Base-by-base conservation (phyloP, 1,140 invertebrate species). In the Drosophila neocordata region DNA sequence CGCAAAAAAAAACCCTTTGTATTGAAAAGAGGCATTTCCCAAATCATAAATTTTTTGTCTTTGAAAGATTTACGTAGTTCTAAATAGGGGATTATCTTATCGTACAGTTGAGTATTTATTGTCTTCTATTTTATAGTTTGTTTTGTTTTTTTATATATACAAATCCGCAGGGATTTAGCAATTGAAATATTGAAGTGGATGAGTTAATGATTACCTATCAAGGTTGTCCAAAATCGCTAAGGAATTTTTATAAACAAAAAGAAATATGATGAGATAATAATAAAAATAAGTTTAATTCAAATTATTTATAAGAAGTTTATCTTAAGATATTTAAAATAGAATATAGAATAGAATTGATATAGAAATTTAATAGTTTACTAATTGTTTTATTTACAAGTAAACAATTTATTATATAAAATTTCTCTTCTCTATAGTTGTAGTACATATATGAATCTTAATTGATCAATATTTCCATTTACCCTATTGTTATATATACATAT, bases 61-160 rank as follows among this genome's bases (percentile, higher is more conserved):
- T 73, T 76, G 65, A 37, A 34, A 58, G 65, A 85, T 81, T 85
- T 67, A 53, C 55, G 37, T 35, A 59, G 61, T 37, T 35, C 24
- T 27, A 59, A 73, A 27, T 63, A 66, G 69, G 6, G 67, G 73
- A 85, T 84, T 84, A 87, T 85, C 81, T 84, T 77, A 84, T 84
- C 80, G 12, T 12, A n/a, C 9, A 60, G 3, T 15, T 4, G 27
- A 7, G 12, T 41, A 53, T 65, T 60, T 65, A 48, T 48, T 48
- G 41, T 48, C 27, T 35, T 48, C 51, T 35, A 34, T 18, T 77
- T 82, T 85, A 70, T 85, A 38, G 69, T 80, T 80, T 77, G 60
- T 65, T 81, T 68, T 77, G 1, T 24, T 24, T 24, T 24, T 24
- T 0, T 24, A 24, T 24, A 24, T 65, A 69, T 80, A 52, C 51